Percentiles rank a stretch among this genome's conserved stretches.
phyloP scores from a whole-genome alignment of 2,888 invertebrate genomes.

The Hypolimnas misippus region DNA sequence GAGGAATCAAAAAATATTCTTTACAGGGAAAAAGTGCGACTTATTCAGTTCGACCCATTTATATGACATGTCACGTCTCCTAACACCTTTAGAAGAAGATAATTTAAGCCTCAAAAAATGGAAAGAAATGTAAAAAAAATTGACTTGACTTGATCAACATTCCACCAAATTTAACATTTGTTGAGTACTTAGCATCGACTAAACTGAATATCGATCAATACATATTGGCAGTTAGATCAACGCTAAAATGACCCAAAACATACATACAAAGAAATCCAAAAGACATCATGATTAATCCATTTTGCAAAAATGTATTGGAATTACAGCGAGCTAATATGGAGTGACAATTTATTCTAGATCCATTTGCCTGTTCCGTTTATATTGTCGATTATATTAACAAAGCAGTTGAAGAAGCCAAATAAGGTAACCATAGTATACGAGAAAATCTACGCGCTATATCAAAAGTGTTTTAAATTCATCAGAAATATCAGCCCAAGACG shows the following conservation, averaged over 20 bases:
- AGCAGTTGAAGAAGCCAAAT: slow-evolving; percentile 43
- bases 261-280: slow-evolving; percentile 32
- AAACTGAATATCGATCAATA: slow-evolving; percentile 33
- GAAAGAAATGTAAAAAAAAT: slow-evolving; percentile 26
- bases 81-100: slow-evolving; percentile 23
- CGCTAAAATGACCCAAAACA: slow-evolving; percentile 40
- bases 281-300: not conserved
- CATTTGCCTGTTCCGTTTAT: slow-evolving; percentile 37
- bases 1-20: slow-evolving; percentile 5
- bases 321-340: slow-evolving; percentile 48
- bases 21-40: slow-evolving; percentile 26
- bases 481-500: slow-evolving; percentile 21
- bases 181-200: slow-evolving; percentile 11
- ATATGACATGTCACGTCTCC: slow-evolving; percentile 10
- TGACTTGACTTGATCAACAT: not conserved
- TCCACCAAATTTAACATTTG: slow-evolving; percentile 5
- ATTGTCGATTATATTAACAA: slow-evolving; percentile 48
- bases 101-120: slow-evolving; percentile 20
- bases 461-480: slow-evolving; percentile 41
- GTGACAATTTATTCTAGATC: slow-evolving; percentile 53
- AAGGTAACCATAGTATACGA: slow-evolving; percentile 44
- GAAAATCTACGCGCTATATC: slow-evolving; percentile 39
- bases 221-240: slow-evolving; percentile 36
- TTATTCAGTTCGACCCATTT: slow-evolving; percentile 34
- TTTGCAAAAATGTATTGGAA: not conserved